phyloP scores from a whole-genome alignment of 2,888 invertebrate species.

The Drosophila planitibia region DNA sequence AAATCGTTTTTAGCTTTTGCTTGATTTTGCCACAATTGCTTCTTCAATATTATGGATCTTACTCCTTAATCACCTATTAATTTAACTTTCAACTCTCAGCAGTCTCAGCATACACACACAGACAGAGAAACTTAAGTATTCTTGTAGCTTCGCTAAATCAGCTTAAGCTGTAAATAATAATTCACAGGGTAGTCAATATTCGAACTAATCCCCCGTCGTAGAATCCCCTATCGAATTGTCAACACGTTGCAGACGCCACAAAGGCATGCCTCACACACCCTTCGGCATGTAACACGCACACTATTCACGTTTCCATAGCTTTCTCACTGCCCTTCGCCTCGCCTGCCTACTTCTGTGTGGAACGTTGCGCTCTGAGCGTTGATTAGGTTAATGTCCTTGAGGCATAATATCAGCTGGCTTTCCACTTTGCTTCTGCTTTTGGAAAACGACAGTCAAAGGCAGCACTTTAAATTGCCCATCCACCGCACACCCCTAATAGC shows the following conservation, averaged over 20 bases:
- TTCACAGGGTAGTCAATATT: constrained; percentile 51
- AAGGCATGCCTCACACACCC: constrained; percentile 19
- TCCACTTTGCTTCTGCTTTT: constrained; percentile 18
- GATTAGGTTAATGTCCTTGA: constrained; percentile 78
- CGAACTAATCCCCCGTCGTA: background rate
- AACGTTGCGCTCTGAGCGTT: constrained; percentile 55
- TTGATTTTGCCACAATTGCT: background rate
- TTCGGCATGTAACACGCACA: background rate
- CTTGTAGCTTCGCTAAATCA: background rate
- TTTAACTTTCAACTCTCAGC: background rate
- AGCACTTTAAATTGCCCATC: constrained; percentile 43
- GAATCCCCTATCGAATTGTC: constrained; percentile 29
- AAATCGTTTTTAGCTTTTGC: background rate
- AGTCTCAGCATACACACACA: background rate
- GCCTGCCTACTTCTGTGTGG: background rate
- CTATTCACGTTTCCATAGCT: background rate
- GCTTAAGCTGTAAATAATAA: constrained; percentile 39
- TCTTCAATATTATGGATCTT: background rate
- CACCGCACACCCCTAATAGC: constrained; percentile 1
- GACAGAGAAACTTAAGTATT: background rate
- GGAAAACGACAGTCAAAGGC: constrained; percentile 41
- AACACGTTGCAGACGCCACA: constrained; percentile 25
- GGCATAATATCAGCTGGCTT: constrained; percentile 65
- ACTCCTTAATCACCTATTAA: background rate
- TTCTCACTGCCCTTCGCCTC: no score